phyloP scores from a whole-genome alignment of 2,888 invertebrate species.

The Polylopha cassiicola region DNA sequence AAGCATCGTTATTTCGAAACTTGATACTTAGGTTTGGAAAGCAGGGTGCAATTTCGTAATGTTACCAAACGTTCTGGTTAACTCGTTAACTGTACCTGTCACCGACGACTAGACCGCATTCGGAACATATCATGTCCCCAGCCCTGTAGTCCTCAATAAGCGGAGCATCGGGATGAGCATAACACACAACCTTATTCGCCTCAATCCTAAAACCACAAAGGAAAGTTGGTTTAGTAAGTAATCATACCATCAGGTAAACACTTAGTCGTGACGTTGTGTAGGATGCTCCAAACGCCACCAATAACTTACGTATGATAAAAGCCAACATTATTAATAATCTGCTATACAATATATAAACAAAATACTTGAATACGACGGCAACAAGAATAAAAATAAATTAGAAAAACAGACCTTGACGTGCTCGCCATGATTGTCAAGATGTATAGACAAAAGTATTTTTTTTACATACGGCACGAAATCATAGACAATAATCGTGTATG shows the following conservation, averaged over 20 bases:
- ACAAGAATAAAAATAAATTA: conserved; percentile 55
- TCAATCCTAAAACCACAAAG: conserved; percentile 78
- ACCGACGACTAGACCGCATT: conserved; percentile 99
- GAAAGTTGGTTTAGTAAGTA: conserved; percentile 60
- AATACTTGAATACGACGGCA: conserved; percentile 38
- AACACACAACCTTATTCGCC: conserved; percentile 90
- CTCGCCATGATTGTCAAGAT: conserved; percentile 79
- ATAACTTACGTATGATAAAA: conserved; percentile 47
- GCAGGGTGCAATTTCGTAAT: conserved; percentile 43
- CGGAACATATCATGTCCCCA: conserved; percentile 99
- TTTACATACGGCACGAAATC: conserved; percentile 12
- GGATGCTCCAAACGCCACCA: conserved; percentile 28
- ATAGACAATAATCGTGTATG: conserved; percentile 4
- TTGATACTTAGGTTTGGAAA: conserved; percentile 32
- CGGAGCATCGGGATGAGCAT: conserved; percentile 96
- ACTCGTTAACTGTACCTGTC: conserved; percentile 83
- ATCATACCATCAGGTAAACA: conserved; percentile 40
- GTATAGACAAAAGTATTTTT: conserved; percentile 37
- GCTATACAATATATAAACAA: conserved; percentile 33
- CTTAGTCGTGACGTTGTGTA: conserved; percentile 31
- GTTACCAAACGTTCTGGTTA: conserved; percentile 35
- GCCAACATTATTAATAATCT: conserved; percentile 39
- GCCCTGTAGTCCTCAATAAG: conserved; percentile 99
- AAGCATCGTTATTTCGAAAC: conserved; percentile 5
- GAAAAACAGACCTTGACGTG: conserved; percentile 79